Conservation (phyloP, 2,113 vertebrate species). For the Ailurus styani region DNA sequence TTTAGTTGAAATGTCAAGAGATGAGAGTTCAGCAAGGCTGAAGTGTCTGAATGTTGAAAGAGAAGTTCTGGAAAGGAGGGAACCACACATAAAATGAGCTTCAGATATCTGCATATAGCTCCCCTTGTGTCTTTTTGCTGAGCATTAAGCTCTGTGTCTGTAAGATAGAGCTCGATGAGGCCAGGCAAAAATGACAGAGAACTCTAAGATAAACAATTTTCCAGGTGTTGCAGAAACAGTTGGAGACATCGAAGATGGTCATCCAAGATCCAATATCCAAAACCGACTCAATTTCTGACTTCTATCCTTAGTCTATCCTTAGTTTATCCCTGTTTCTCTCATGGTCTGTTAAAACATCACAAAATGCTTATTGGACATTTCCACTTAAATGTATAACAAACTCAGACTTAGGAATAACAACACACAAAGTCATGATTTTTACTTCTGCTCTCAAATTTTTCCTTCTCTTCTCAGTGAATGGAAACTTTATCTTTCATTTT, state of each 20-base stretch:
- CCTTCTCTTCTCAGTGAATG: neutral
- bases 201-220: neutral
- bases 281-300: neutral
- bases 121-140: neutral
- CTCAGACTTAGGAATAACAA: neutral
- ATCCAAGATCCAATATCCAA: neutral
- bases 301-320: neutral
- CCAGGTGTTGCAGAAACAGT: neutral
- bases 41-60: neutral
- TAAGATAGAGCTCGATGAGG: neutral
- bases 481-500: neutral
- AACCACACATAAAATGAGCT: neutral
- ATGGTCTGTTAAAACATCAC: neutral
- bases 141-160: neutral
- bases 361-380: neutral
- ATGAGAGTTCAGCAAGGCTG: neutral
- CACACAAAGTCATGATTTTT: neutral
- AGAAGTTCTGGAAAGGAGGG: neutral
- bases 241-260: neutral
- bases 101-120: neutral
- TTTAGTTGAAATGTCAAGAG: neutral
- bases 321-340: neutral
- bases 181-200: neutral
- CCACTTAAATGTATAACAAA: neutral
- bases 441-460: neutral